Percentiles rank a stretch among this genome's conserved stretches.
Conservation (phyloP, 2,113 vertebrate genomes). For the Halcyon malimbica region DNA sequence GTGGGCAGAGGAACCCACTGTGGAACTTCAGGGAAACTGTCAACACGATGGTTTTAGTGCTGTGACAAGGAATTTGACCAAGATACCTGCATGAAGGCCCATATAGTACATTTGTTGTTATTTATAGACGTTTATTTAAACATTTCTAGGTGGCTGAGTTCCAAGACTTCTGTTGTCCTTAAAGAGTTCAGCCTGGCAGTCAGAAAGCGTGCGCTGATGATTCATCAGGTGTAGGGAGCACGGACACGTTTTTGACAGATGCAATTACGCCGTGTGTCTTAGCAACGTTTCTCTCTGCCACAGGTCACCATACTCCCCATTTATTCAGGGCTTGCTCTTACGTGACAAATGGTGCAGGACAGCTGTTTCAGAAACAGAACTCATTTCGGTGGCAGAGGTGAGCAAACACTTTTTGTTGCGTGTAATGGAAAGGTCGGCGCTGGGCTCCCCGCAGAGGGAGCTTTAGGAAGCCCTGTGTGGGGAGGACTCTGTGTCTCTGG, state of each 20-base stretch:
- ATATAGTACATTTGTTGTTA: not conserved
- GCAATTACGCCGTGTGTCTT: slow-evolving; percentile 39
- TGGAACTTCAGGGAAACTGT: not conserved
- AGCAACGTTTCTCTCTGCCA: slow-evolving; percentile 54
- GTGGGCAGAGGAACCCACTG: not conserved
- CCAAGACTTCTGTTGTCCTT: slow-evolving; percentile 18
- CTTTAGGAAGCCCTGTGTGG: not conserved
- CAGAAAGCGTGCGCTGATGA: not conserved
- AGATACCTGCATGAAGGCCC: not conserved
- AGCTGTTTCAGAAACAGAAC: slow-evolving; percentile 17
- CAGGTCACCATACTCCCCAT: slow-evolving; percentile 30
- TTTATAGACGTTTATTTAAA: not conserved
- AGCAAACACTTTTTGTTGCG: slow-evolving; percentile 15
- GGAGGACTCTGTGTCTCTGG: not conserved
- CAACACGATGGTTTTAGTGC: not conserved
- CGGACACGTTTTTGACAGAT: slow-evolving; percentile 39
- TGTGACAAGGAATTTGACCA: not conserved
- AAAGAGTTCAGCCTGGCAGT: not conserved
- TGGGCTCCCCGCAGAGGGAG: not conserved
- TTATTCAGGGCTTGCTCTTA: slow-evolving; percentile 35
- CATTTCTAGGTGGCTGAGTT: not conserved
- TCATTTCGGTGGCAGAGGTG: slow-evolving; percentile 23
- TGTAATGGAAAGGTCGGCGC: not conserved
- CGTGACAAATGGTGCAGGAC: slow-evolving; percentile 16
- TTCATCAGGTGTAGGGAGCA: slow-evolving; percentile 46